Percentiles rank a stretch among this genome's conserved stretches.
Evolutionary conservation across 2,797 vertebrate genomes (phyloP).

Genomic region (Falco naumanni): DNA sequence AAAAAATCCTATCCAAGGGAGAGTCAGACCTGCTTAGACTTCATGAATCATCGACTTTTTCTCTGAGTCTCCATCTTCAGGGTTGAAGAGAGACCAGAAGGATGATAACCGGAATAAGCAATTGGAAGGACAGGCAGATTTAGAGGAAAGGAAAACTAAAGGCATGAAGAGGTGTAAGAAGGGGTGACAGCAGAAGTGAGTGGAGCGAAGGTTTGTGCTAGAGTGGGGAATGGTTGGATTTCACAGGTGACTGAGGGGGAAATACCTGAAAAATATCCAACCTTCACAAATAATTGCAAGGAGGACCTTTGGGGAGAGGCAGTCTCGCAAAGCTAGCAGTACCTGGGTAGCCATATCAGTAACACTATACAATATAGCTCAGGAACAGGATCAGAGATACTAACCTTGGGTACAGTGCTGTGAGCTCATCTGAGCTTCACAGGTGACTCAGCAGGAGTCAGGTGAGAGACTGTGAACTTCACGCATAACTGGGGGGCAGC

Average conservation of each 20-base stretch:
- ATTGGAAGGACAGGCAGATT: not conserved
- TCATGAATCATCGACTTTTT: not conserved
- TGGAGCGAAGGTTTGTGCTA: not conserved
- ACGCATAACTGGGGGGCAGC: not conserved
- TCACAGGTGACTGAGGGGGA: not conserved
- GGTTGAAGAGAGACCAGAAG: not conserved
- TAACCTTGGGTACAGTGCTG: not conserved
- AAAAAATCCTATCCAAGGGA: not conserved
- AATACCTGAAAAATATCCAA: not conserved
- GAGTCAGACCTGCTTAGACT: not conserved
- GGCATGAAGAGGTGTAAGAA: not conserved
- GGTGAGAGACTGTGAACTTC: not conserved
- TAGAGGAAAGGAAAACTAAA: not conserved
- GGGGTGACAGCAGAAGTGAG: not conserved
- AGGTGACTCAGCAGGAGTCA: not conserved
- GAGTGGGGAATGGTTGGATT: not conserved
- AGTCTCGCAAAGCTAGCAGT: not conserved
- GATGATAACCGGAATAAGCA: not conserved
- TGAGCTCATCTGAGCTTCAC: not conserved
- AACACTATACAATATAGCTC: accelerated
- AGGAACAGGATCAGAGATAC: not conserved
- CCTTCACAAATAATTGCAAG: not conserved
- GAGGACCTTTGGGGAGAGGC: not conserved
- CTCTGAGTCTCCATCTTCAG: not conserved
- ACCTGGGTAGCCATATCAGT: not conserved